phyloP scores from a whole-genome alignment of 2,113 vertebrate genomes.

The Cacatua alba region DNA sequence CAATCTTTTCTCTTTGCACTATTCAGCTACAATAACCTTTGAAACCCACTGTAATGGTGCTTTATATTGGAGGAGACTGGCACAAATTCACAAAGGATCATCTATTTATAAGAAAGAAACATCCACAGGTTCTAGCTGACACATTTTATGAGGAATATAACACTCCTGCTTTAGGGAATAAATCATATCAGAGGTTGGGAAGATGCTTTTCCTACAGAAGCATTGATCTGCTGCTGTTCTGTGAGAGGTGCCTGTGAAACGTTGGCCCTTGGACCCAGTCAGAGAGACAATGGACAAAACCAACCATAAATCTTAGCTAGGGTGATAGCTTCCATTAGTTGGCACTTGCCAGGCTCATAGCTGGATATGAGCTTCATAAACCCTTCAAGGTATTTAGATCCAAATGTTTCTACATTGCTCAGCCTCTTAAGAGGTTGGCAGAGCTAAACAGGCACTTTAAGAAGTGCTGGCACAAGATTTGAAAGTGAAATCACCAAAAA shows the following conservation, averaged over 20 bases:
- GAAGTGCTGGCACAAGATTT: background rate
- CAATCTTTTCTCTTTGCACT: background rate
- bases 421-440: slow-evolving; percentile 1
- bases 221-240: background rate
- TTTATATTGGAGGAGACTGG: background rate
- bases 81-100: slow-evolving; percentile 9
- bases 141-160: slow-evolving; percentile 23
- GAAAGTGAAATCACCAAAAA: slow-evolving; percentile 23
- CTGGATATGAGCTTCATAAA: slow-evolving; percentile 31
- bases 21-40: background rate
- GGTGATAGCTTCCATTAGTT: background rate
- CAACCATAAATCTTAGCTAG: background rate
- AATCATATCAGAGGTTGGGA: background rate
- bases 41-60: background rate
- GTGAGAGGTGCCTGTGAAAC: background rate
- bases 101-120: background rate
- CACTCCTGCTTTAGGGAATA: background rate
- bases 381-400: background rate
- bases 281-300: background rate
- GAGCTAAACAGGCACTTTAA: background rate
- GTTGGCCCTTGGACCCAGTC: background rate
- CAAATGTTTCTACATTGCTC: background rate
- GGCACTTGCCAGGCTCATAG: background rate
- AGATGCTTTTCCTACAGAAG: background rate
- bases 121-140: background rate